Evolutionary conservation across 2,888 invertebrate genomes (phyloP).

Genomic region (Harmothoe impar): DNA sequence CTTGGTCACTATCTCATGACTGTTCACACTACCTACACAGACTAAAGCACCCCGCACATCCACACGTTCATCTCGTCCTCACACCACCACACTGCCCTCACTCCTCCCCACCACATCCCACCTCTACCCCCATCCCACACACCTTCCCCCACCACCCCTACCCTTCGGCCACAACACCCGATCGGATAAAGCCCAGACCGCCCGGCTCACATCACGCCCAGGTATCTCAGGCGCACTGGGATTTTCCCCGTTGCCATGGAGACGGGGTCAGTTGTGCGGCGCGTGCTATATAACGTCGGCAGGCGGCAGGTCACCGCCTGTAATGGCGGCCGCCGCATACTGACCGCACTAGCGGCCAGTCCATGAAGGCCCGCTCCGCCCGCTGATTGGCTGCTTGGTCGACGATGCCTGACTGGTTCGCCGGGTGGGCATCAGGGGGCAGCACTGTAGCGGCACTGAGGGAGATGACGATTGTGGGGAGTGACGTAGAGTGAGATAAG

Average conservation of each 20-base stretch:
- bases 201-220: background rate
- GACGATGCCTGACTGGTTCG: constrained; percentile 6
- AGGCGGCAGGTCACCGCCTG: background rate
- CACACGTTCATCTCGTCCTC: background rate
- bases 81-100: background rate
- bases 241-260: constrained; percentile 39
- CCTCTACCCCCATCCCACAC: background rate
- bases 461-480: background rate
- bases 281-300: background rate
- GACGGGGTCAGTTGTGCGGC: background rate
- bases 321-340: background rate
- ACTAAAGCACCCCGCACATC: background rate
- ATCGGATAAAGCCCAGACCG: background rate
- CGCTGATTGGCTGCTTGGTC: background rate
- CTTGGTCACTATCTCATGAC: background rate
- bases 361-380: background rate
- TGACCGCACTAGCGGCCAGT: background rate
- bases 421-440: background rate
- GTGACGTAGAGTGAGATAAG: background rate
- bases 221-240: background rate
- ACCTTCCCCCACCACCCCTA: background rate
- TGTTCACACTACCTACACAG: too few species aligned
- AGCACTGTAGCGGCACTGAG: constrained; percentile 18
- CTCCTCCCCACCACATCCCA: background rate
- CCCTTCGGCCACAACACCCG: background rate